Evolutionary conservation across 2,888 invertebrate genomes (phyloP).

Genomic region (Aquatica leii): DNA sequence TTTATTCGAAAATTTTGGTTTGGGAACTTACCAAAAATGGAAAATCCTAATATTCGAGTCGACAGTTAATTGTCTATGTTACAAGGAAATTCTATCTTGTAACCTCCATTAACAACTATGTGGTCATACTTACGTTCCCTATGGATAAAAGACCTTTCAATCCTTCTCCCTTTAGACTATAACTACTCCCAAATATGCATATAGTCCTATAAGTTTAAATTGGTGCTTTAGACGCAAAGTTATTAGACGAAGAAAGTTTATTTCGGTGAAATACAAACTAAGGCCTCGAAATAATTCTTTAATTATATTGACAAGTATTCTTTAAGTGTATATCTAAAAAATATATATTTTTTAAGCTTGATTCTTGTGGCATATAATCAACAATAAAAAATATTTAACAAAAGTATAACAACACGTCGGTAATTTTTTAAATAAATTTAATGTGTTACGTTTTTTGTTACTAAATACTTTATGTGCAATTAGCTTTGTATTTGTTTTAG

Average conservation of each 20-base stretch:
- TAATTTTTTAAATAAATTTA: too few species aligned
- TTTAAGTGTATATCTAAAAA: too few species aligned
- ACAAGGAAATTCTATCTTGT: constrained; percentile 41
- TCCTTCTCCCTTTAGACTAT: constrained; percentile 34
- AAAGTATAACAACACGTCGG: too few species aligned
- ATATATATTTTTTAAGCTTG: too few species aligned
- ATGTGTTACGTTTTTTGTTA: too few species aligned
- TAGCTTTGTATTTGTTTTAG: too few species aligned
- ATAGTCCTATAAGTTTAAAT: constrained; percentile 29
- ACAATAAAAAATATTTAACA: too few species aligned
- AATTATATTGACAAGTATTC: too few species aligned
- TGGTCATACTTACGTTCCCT: constrained; percentile 39
- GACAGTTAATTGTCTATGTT: constrained; percentile 40
- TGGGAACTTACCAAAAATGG: constrained; percentile 22
- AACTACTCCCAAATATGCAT: constrained; percentile 35
- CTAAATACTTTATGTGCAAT: too few species aligned
- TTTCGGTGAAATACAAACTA: constrained; percentile 4
- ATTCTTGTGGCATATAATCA: too few species aligned
- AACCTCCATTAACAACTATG: constrained; percentile 39
- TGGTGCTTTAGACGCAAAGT: constrained; percentile 14
- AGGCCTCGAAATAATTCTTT: constrained; percentile 4
- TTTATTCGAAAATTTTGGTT: constrained; percentile 19
- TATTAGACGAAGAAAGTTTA: constrained; percentile 6
- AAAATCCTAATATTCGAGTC: constrained; percentile 33
- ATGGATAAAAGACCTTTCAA: constrained; percentile 35